Percentiles rank a stretch among this genome's conserved stretches.
phyloP scores from a whole-genome alignment of 2,888 invertebrate species.

The Carabus problematicus region DNA sequence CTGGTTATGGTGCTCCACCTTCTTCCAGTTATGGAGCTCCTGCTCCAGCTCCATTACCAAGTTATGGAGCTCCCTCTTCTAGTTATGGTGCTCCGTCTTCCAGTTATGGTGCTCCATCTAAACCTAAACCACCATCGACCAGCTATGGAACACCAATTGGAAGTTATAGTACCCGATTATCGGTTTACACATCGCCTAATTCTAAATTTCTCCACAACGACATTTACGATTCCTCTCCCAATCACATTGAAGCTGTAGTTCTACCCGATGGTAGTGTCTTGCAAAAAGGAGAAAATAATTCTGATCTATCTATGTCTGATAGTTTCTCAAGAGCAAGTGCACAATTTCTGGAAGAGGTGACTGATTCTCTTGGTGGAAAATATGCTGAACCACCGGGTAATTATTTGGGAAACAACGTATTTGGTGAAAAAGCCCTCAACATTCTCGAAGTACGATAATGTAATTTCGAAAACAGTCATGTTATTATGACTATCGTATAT shows the following conservation, averaged over 20 bases:
- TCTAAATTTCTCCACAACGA: neutral
- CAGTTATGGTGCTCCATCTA: conserved; percentile 2
- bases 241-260: conserved; percentile 22
- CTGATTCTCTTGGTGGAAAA: conserved; percentile 21
- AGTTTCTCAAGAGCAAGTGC: neutral
- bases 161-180: conserved; percentile 22
- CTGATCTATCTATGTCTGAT: neutral
- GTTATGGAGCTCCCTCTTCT: conserved; percentile 11
- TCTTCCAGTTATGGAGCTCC: conserved; percentile 11
- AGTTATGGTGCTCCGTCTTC: conserved; percentile 21
- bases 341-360: conserved; percentile 17
- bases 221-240: conserved; percentile 21
- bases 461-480: no score
- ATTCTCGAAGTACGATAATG: neutral
- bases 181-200: conserved; percentile 25
- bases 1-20: conserved; percentile 15
- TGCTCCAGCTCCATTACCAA: neutral
- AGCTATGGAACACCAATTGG: conserved; percentile 35
- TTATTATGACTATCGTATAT: neutral
- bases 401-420: neutral
- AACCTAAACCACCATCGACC: conserved; percentile 10
- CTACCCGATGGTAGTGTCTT: conserved; percentile 10
- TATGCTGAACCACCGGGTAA: conserved; percentile 27
- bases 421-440: neutral
- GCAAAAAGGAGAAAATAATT: neutral